Evolutionary conservation across 1,140 invertebrate genomes (phyloP).

Genomic region (Phortica variegata): DNA sequence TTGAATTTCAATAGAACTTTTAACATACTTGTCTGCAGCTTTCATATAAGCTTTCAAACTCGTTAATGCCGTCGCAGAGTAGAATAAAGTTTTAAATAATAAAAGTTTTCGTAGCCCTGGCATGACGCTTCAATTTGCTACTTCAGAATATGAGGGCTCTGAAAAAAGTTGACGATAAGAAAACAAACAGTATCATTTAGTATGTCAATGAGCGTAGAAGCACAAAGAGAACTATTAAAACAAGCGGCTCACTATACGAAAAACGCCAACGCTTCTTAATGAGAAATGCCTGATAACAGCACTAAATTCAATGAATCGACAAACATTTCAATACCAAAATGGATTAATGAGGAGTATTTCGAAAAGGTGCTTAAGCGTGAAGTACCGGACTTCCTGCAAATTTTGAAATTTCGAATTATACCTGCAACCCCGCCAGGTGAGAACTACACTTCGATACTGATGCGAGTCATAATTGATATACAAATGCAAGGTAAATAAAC

Average conservation of each 20-base stretch:
- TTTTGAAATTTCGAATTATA: constrained; percentile 42
- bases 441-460: constrained; percentile 44
- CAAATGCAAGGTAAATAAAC: constrained; percentile 47
- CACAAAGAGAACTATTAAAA: not conserved
- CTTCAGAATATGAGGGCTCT: constrained; percentile 4
- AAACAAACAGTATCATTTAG: constrained; percentile 33
- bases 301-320: constrained; percentile 36
- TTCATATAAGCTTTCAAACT: too few relatives aligned
- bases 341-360: constrained; percentile 45
- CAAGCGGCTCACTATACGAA: too few relatives aligned
- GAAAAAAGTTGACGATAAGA: constrained; percentile 29
- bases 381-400: constrained; percentile 40
- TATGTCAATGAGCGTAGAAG: constrained; percentile 9
- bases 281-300: constrained; percentile 50
- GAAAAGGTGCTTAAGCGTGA: constrained; percentile 41
- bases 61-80: too few relatives aligned
- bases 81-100: too few relatives aligned
- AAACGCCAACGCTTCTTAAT: not conserved
- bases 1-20: too few relatives aligned
- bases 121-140: not conserved
- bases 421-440: constrained; percentile 47
- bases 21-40: too few relatives aligned
- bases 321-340: constrained; percentile 32
- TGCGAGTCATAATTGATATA: constrained; percentile 50
- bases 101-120: not conserved